Conservation (phyloP, 1,140 invertebrate species). For the Zaprionus capensis region DNA sequence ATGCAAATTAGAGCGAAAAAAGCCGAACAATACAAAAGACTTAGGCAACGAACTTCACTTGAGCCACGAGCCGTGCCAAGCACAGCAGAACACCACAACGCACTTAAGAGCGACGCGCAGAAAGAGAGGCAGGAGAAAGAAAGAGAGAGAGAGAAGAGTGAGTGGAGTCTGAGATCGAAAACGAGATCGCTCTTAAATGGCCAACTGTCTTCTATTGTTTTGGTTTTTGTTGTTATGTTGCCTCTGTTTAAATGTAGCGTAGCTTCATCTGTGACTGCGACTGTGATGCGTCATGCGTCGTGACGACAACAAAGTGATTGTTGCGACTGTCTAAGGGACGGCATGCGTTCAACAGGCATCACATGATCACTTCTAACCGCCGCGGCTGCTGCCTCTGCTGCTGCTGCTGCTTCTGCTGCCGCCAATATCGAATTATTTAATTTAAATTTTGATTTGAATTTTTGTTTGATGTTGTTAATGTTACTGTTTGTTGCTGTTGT, state of each 20-base stretch:
- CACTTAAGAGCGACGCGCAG: constrained; percentile 20
- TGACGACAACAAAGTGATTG: constrained; percentile 44
- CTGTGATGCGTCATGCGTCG: constrained; percentile 24
- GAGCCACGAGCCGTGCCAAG: constrained; percentile 53
- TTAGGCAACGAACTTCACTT: constrained; percentile 55
- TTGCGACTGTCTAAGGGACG: constrained; percentile 41
- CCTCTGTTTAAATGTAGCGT: constrained; percentile 19
- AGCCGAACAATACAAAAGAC: constrained; percentile 56
- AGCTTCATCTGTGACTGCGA: constrained; percentile 4
- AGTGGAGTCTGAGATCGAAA: constrained; percentile 12
- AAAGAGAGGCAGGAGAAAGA: neutral
- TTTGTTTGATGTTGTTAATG: constrained; percentile 65
- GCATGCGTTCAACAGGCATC: constrained; percentile 20
- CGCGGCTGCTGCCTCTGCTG: constrained; percentile 1
- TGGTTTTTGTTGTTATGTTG: constrained; percentile 28
- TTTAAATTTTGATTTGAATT: constrained; percentile 81
- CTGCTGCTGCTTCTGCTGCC: neutral
- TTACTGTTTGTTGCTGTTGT: constrained; percentile 25
- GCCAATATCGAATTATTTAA: constrained; percentile 70
- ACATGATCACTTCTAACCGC: constrained; percentile 58
- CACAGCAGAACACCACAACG: constrained; percentile 19
- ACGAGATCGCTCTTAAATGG: constrained; percentile 37
- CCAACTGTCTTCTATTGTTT: constrained; percentile 40
- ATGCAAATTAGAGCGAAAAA: constrained; percentile 60
- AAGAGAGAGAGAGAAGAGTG: constrained; percentile 16